A percentile compares a stretch with the other conserved stretches of the same genome.
Conservation (phyloP, 2,113 vertebrate genomes). For the Rana temporaria region DNA sequence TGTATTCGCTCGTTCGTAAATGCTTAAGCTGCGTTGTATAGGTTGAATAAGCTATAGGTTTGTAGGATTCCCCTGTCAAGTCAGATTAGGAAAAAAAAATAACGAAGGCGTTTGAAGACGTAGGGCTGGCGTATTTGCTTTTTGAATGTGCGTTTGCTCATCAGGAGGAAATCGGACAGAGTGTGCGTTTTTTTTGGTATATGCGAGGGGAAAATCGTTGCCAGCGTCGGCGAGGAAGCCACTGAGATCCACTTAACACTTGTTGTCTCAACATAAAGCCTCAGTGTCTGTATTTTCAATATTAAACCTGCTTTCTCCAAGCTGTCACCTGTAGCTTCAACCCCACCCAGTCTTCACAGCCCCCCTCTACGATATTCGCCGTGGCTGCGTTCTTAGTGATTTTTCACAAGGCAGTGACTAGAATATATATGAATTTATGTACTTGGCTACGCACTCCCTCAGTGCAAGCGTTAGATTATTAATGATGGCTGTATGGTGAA, state of each 20-base stretch:
- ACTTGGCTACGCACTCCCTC: background rate
- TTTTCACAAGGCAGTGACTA: background rate
- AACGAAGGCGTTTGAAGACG: background rate
- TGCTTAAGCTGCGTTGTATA: too few species aligned
- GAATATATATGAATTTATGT: background rate
- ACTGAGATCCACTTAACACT: slow-evolving; percentile 27
- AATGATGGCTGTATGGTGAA: too few species aligned
- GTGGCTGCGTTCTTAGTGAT: too few species aligned
- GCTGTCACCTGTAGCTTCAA: background rate
- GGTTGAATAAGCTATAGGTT: too few species aligned
- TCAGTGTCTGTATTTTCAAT: background rate
- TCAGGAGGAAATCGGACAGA: background rate
- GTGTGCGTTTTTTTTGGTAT: background rate
- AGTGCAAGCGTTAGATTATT: background rate
- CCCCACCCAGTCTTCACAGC: background rate
- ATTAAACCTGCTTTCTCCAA: background rate
- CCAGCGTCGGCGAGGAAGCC: slow-evolving; percentile 9
- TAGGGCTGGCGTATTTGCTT: slow-evolving; percentile 1
- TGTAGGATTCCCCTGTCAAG: too few species aligned
- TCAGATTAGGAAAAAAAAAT: too few species aligned
- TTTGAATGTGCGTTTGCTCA: background rate
- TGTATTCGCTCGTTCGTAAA: too few species aligned
- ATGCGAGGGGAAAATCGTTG: background rate
- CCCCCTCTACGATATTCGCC: background rate
- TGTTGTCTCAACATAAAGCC: slow-evolving; percentile 28